Conservation (phyloP, 2,888 invertebrate genomes). For the Steromphala cineraria region DNA sequence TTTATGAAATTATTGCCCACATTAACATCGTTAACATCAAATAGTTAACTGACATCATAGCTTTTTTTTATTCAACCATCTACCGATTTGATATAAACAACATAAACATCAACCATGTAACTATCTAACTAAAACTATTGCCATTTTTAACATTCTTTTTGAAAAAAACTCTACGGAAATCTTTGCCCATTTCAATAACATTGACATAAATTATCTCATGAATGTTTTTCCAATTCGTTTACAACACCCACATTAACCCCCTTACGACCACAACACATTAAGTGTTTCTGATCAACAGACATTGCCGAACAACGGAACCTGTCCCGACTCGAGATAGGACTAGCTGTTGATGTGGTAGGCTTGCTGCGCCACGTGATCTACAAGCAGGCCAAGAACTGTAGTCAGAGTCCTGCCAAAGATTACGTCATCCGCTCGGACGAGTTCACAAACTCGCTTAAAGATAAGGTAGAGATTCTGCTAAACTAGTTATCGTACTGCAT, state of each 20-base stretch:
- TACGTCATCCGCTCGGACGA: constrained; percentile 39
- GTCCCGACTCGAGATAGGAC: constrained; percentile 55
- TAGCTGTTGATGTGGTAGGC: constrained; percentile 58
- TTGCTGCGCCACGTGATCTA: constrained; percentile 50
- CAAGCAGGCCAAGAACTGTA: constrained; percentile 39
- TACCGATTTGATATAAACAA: too few relatives aligned
- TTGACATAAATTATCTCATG: too few relatives aligned
- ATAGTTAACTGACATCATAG: too few relatives aligned
- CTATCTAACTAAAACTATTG: too few relatives aligned
- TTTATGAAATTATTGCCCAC: too few relatives aligned
- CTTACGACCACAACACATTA: background rate
- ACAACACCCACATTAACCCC: background rate
- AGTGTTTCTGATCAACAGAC: background rate
- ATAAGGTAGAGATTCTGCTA: constrained; percentile 24
- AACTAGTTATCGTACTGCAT: background rate
- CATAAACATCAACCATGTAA: too few relatives aligned
- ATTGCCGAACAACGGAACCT: constrained; percentile 15
- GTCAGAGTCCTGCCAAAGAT: constrained; percentile 27
- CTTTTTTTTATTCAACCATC: too few relatives aligned
- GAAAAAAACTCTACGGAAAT: too few relatives aligned
- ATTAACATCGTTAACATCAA: too few relatives aligned
- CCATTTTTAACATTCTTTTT: too few relatives aligned
- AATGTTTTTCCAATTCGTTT: background rate
- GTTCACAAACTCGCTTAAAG: constrained; percentile 38
- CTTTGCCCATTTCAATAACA: too few relatives aligned